A percentile compares a stretch with the other conserved stretches of the same genome.
Evolutionary conservation across 35 echinoderm and acorn worm species (phyloP).

Genomic region (Apostichopus japonicus): DNA sequence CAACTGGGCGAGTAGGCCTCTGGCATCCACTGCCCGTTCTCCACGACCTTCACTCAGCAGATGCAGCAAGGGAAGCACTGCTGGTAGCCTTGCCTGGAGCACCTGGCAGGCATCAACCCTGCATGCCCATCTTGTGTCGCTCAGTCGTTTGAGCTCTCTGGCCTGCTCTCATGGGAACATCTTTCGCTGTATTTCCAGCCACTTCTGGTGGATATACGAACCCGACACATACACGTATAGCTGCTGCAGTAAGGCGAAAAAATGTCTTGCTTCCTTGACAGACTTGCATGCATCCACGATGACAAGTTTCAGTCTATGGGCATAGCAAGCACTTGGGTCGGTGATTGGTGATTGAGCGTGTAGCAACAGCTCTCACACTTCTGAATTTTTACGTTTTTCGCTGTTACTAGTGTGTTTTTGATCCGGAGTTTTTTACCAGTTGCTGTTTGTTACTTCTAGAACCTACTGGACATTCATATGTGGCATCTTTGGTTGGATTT

Average conservation of each 20-base stretch:
- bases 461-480: too few species aligned
- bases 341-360: too few species aligned
- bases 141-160: conserved; percentile 38
- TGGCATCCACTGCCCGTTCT: conserved; percentile 41
- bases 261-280: too few species aligned
- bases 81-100: background rate
- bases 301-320: too few species aligned
- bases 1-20: conserved; percentile 28
- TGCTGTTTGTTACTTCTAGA: too few species aligned
- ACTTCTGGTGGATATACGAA: conserved; percentile 62
- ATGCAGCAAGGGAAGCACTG: conserved; percentile 37
- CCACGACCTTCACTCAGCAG: conserved; percentile 29
- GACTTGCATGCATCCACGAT: too few species aligned
- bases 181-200: conserved; percentile 22
- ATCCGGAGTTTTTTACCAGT: too few species aligned
- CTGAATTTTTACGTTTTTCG: too few species aligned
- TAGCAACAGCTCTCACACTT: too few species aligned
- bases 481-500: too few species aligned
- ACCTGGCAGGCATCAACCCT: background rate
- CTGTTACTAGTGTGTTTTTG: too few species aligned
- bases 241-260: background rate
- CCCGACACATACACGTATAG: conserved; percentile 63
- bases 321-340: too few species aligned
- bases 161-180: conserved; percentile 35
- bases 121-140: conserved; percentile 70